phyloP scores from a whole-genome alignment of 1,140 invertebrate genomes.

The Neotoxoptera formosana region DNA sequence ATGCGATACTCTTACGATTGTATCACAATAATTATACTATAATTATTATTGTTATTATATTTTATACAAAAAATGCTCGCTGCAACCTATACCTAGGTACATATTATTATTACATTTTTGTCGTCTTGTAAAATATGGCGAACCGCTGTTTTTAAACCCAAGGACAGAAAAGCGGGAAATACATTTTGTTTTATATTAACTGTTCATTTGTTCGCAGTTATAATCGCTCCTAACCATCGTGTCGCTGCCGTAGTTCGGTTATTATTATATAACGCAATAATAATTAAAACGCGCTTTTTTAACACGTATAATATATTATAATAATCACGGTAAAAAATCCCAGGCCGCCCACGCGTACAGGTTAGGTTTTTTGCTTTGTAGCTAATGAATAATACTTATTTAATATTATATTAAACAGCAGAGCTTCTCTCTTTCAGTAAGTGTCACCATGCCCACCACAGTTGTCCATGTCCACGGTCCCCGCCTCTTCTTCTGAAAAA shows the following conservation, averaged over 20 bases:
- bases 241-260: not conserved
- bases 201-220: not conserved
- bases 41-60: not conserved
- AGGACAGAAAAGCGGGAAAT: not conserved
- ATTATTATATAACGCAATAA: not conserved
- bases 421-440: not conserved
- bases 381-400: not conserved
- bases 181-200: not conserved
- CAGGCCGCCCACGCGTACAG: not conserved
- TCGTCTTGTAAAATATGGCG: not conserved
- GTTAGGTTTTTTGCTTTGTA: not conserved
- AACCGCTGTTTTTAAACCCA: not conserved
- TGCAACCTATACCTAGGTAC: not conserved
- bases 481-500: not conserved
- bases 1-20: not conserved
- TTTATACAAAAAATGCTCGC: not conserved
- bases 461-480: not conserved
- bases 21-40: not conserved
- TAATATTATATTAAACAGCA: not conserved
- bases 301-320: not conserved
- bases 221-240: not conserved
- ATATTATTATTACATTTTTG: not conserved
- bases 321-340: not conserved
- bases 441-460: not conserved
- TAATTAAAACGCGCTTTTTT: not conserved